phyloP scores from a whole-genome alignment of 1,140 invertebrate species.

The Nasonia giraulti region DNA sequence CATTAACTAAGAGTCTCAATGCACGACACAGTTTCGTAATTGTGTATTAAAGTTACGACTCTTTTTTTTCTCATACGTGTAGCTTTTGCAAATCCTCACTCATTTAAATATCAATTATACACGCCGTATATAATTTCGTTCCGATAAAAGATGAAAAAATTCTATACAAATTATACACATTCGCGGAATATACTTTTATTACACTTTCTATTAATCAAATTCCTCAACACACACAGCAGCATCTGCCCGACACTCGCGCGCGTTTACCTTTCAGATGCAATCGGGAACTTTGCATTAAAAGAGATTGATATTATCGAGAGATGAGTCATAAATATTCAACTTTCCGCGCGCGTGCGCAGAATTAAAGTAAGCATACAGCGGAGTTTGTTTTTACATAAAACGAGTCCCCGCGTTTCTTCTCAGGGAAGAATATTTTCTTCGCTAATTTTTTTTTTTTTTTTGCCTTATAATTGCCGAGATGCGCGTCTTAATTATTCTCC shows the following conservation, averaged over 20 bases:
- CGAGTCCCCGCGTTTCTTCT: neutral
- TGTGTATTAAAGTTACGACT: neutral
- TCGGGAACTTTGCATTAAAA: neutral
- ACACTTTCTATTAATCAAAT: constrained; percentile 1
- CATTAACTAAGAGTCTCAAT: neutral
- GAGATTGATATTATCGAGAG: neutral
- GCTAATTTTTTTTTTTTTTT: neutral
- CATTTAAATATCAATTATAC: neutral
- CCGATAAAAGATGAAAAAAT: too few species aligned
- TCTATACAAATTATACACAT: too few species aligned
- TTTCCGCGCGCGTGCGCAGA: neutral
- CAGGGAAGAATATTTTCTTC: neutral
- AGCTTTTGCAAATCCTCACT: neutral
- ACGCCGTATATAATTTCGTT: neutral
- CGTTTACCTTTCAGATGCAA: neutral
- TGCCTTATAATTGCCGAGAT: neutral
- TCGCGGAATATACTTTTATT: neutral
- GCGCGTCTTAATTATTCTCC: neutral
- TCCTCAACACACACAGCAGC: neutral
- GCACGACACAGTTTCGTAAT: neutral
- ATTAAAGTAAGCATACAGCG: neutral
- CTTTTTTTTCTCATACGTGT: neutral
- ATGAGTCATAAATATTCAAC: neutral
- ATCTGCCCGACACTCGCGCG: too few species aligned
- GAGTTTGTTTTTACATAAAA: too few species aligned